Base-by-base conservation (phyloP, 2,797 vertebrate species). In the Melanotaenia trifasciata region DNA sequence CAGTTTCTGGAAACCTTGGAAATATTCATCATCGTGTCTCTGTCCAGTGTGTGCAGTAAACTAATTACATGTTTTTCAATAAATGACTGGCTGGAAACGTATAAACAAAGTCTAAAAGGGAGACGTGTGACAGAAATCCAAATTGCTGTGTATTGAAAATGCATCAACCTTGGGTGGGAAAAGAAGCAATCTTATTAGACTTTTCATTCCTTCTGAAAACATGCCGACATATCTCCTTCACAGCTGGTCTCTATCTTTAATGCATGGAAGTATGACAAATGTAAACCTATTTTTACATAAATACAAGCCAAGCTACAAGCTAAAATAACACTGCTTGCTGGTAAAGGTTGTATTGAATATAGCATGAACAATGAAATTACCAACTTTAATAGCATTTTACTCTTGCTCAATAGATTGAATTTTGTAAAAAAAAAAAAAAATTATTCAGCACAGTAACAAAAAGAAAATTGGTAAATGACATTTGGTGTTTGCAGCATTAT, bases 61-160 rank as follows among this genome's bases (percentile, higher is more conserved):
- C 33, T 63, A 73, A 81, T 81, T 59, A 59, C 4, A 38, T 18
- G 13, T 50, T 64, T 67, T 72, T 68, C 32, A 82, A 36, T 64
- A 36, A 80, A 54, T 43, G 45, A 68, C 18, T 62, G 38, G 3
- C 14, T 53, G 16, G 58, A 67, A 57, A 75, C 10, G 47, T 28
- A 43, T 70, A 14, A 53, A 63, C 24, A n/a, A 58, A 53, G 30
- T 64, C 69, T 65, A 67, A 73, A 66, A 45, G 6, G 2, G 24
- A 32, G 38, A 40, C 33, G 28, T 18, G 45, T 67, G 61, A 57
- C 8, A 58, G 40, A 58, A 68, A 74, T 71, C 2, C 54, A 71
- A 59, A 72, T 57, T 2, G 9, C 16, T 58, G 24, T 0, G 5
- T 54, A 70, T 47, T 50, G 26, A 81, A 30, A 59, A 63, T 16